Base-by-base conservation (phyloP, 2,797 vertebrate species). In the Podargus strigoides region DNA sequence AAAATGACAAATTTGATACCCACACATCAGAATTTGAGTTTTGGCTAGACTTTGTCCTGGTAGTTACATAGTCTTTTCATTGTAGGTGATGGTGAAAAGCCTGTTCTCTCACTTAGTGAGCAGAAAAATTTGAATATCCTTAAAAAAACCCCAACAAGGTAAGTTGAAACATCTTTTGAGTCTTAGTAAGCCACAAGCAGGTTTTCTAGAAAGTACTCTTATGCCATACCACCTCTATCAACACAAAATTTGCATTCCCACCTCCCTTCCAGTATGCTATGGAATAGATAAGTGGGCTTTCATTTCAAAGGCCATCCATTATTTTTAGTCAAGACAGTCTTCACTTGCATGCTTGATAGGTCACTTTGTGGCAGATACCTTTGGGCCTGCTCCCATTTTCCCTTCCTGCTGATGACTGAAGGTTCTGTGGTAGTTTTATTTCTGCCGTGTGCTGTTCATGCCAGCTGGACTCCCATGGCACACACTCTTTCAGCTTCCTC, bases 401-500 rank as follows among this genome's bases (percentile, higher is more conserved):
- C 39, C 41, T 64, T 75, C 41, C 55, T 78, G 64, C 39, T 67
- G 76, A 3, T 12, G 96, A 89, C 21, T 3, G 30, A 63, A 95
- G 74, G 8, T 87, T 95, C 7, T 56, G 90, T 9, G 86, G 73
- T 10, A 20, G 95, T 67, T 97, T 97, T 47, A 97, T 89, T 96
- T 97, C 97, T 41, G 70, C 95, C 97, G 95, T 96, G 36, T 98
- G 92, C 32, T 93, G 92, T n/a, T 98, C 95, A 8, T 97, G 97
- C 42, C 96, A 84, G 81, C 95, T 96, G 46, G 84, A 68, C 59
- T 97, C 62, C 39, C 47, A 52, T 6, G 69, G 95, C 46, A 89
- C 82, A 41, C 46, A 55, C 6, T 89, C 89, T 39, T 94, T 90
- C 67, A 97, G 80, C 46, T 96, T 97, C 42, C 94, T 70, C 78